Evolutionary conservation across 2,113 vertebrate genomes (phyloP).

Genomic region (Epinephelus moara): DNA sequence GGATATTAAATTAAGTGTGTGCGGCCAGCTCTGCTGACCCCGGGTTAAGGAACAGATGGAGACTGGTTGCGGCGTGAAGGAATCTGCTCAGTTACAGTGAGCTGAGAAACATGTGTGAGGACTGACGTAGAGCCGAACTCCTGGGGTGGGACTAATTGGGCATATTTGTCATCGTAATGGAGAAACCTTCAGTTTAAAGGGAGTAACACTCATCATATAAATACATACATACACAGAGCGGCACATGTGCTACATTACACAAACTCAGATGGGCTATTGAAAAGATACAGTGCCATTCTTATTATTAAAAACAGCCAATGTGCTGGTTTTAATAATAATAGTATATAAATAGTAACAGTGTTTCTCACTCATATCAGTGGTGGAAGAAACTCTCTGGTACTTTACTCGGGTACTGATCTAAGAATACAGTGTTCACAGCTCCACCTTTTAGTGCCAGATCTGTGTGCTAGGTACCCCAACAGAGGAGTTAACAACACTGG

Average conservation of each 20-base stretch:
- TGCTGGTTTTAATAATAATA: background rate
- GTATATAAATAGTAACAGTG: background rate
- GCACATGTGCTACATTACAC: constrained; percentile 12
- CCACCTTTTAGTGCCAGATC: no score
- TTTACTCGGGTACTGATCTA: no score
- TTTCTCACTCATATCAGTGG: no score
- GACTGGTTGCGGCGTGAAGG: constrained; percentile 19
- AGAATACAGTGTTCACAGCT: no score
- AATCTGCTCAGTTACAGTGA: constrained; percentile 32
- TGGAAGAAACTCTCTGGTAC: no score
- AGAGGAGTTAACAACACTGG: no score
- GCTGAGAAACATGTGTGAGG: constrained; percentile 53
- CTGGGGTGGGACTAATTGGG: constrained; percentile 38
- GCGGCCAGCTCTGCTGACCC: constrained; percentile 5
- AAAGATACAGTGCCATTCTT: background rate
- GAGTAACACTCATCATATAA: background rate
- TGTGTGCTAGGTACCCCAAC: no score
- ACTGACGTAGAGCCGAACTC: constrained; percentile 16
- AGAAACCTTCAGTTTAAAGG: background rate
- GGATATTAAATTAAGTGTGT: background rate
- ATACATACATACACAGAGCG: background rate
- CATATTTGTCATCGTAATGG: constrained; percentile 47
- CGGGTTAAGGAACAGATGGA: constrained; percentile 44
- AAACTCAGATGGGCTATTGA: no score
- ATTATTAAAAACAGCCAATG: background rate